Conservation (phyloP, 2,113 vertebrate genomes). For the Thamnaconus septentrionalis region DNA sequence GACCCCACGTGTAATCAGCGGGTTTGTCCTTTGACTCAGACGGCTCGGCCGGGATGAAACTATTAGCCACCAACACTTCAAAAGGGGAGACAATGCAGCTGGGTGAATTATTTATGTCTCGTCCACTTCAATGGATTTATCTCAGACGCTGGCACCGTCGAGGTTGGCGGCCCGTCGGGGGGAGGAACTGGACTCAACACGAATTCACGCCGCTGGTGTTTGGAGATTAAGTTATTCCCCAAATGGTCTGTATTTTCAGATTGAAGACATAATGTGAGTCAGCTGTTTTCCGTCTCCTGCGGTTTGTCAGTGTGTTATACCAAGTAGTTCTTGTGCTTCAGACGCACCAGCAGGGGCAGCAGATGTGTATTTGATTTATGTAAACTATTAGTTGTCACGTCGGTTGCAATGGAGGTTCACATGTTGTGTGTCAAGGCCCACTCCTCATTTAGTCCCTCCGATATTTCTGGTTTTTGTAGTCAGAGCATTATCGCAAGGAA, state of each 20-base stretch:
- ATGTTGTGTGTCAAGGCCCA: background rate
- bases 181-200: constrained; percentile 18
- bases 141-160: constrained; percentile 9
- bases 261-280: constrained; percentile 41
- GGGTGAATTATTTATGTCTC: constrained; percentile 59
- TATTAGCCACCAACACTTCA: constrained; percentile 22
- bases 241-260: constrained; percentile 33
- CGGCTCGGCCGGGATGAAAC: constrained; percentile 13
- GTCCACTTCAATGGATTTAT: constrained; percentile 49
- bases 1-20: background rate
- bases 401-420: background rate
- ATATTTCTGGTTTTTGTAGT: too few relatives aligned
- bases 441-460: background rate
- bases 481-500: too few relatives aligned
- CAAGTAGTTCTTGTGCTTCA: constrained; percentile 24
- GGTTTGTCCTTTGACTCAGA: constrained; percentile 7
- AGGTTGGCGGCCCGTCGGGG: constrained; percentile 25
- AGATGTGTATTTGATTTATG: constrained; percentile 3
- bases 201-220: background rate
- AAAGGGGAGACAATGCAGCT: constrained; percentile 33
- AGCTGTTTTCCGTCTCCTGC: constrained; percentile 39
- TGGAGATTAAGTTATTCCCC: constrained; percentile 22
- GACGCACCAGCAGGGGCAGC: constrained; percentile 16
- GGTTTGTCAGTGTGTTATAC: constrained; percentile 17
- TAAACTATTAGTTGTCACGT: background rate